Conservation (phyloP, 1,140 invertebrate genomes). For the Drosophila oshimai region DNA sequence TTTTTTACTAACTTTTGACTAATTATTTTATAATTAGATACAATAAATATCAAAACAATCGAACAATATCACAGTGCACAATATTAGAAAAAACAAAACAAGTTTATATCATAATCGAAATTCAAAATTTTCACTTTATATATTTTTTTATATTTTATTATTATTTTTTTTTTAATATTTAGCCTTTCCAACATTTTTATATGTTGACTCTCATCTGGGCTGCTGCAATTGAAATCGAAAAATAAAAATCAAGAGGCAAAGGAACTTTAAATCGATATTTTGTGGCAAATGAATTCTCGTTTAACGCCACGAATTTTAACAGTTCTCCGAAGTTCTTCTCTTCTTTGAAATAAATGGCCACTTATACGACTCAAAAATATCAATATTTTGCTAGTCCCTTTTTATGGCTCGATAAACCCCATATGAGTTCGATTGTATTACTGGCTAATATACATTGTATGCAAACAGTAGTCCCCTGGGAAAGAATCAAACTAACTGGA, state of each 20-base stretch:
- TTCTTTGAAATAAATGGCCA: background rate
- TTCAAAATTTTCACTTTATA: too few relatives aligned
- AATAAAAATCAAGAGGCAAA: background rate
- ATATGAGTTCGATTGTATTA: background rate
- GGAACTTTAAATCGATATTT: background rate
- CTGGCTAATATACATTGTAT: background rate
- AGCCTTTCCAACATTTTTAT: too few relatives aligned
- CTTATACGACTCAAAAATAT: background rate
- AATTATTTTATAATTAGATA: too few relatives aligned
- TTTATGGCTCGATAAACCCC: conserved; percentile 8
- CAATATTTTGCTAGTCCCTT: conserved; percentile 4
- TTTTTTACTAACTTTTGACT: too few relatives aligned
- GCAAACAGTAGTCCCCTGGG: background rate
- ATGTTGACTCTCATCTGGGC: too few relatives aligned
- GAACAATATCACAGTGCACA: too few relatives aligned
- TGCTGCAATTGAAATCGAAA: background rate
- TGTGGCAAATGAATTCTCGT: conserved; percentile 8
- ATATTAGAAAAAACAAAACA: too few relatives aligned
- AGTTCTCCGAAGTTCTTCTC: background rate
- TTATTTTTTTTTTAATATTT: too few relatives aligned
- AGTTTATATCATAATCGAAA: too few relatives aligned
- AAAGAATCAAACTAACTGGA: background rate
- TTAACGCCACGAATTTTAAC: background rate
- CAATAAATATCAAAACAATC: too few relatives aligned
- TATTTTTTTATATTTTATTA: too few relatives aligned